These are phyloP conservation scores for Himalopsyche kuldschensis DNA, from an alignment of 2,888 invertebrate species.

Conservation along the genomic window DNA sequence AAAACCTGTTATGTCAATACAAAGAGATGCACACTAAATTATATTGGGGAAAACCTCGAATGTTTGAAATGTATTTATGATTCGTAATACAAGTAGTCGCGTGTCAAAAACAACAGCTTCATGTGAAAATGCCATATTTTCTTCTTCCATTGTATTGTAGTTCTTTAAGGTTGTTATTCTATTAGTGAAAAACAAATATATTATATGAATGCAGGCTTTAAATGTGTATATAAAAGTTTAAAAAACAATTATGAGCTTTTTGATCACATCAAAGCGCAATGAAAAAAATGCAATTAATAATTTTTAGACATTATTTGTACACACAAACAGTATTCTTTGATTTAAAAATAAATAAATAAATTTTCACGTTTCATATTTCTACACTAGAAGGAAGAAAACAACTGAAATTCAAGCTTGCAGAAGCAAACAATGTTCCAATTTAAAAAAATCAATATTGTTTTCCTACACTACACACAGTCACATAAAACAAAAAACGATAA, in stretches of 20 bases:
- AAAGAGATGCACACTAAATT: background rate
- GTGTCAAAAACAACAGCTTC: background rate
- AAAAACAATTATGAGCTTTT: background rate
- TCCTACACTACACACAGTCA: too few species aligned
- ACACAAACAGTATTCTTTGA: slow-evolving; percentile 19
- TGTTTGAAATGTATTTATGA: background rate
- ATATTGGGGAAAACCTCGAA: background rate
- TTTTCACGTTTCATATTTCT: background rate
- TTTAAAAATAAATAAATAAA: slow-evolving; percentile 8
- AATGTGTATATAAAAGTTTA: background rate
- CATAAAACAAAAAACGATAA: too few species aligned
- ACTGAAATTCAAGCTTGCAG: background rate
- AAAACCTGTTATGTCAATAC: background rate
- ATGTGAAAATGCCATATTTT: slow-evolving; percentile 21
- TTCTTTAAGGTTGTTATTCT: background rate
- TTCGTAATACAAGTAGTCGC: background rate
- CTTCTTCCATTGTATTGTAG: slow-evolving; percentile 4
- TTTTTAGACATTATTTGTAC: background rate
- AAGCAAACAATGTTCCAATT: background rate
- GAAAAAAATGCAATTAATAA: background rate
- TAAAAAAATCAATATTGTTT: too few species aligned
- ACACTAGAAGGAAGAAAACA: background rate
- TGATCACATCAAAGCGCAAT: background rate
- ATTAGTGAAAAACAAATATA: background rate
- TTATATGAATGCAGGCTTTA: background rate